Base-by-base conservation (phyloP, 2,888 invertebrate genomes). In the Drosophila quinaria region DNA sequence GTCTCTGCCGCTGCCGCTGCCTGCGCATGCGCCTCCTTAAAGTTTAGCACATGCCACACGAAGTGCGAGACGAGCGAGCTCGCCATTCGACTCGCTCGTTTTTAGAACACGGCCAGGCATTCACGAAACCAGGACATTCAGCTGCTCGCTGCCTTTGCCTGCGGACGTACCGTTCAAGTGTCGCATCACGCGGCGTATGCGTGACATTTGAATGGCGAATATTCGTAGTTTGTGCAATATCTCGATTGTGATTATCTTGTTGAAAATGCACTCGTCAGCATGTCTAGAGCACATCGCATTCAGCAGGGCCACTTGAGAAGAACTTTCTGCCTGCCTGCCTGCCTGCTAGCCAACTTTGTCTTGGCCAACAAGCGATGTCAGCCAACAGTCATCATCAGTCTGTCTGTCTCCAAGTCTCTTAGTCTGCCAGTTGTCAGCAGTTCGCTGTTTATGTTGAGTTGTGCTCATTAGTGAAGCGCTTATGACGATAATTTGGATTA, bases 221-320 rank as follows among this genome's bases (percentile, higher is more conserved):
- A 41, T 47, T 15, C 1, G 4, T 13, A 17, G 42, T 44, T 22
- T 1, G 1, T 8, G 6, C 5, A 25, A 25, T 25, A 6, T n/a
- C 37, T 11, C 6, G 46, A 44, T 54, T 79, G 70, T 81, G 79
- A 83, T 84, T 74, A 78, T 82, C 70, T 54, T 70, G 80, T 82
- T 81, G 82, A 81, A 78, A 87, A 88, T 82, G 82, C 85, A 85
- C 74, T 87, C 78, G 87, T 82, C 87, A 85, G 83, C 87, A 87
- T 17, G 15, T 41, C 15, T 11, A 59, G 69, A 56, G 33, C 22
- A 54, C 15, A 47, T 49, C 13, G 11, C 25, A 63, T 68, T 15
- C 17, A 8, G 31, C 47, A 37, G 35, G 37, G 54, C 47, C 68
- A 78, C 66, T 74, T 78, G 42, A 73, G 62, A 61, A 54, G 49